Evolutionary conservation across 2,113 vertebrate genomes (phyloP), one percentile per base, ranked within the genome.

Genomic region (Rhinolophus sinicus): DNA sequence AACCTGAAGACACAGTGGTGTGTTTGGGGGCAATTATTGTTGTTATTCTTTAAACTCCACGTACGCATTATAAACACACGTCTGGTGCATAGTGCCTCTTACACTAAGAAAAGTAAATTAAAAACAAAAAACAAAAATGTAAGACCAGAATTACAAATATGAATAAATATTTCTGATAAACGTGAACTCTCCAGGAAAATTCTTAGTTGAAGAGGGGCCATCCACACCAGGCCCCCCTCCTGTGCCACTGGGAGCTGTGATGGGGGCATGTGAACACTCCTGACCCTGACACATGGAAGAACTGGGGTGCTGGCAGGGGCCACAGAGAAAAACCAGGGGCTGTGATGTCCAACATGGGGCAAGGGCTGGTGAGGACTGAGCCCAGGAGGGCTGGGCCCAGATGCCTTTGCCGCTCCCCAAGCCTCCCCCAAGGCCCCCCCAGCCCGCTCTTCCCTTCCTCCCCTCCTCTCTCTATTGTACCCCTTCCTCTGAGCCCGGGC

Each of bases 1-100:
- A 52, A 3, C 35, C 44, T 19, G 40, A 30, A 38, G 7, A 81
- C 21, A 5, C 1, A 4, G 35, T 3, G 11, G 24, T 5, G 11
- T 33, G 50, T 26, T 62, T 13, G 24, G 54, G 30, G 44, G 5
- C 3, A 0, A 11, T 28, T 64, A n/a, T 47, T 26, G 15, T 38
- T 19, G 0, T 28, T 76, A 4, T 11, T 62, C 38, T 88, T 67
- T 16, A 44, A 21, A 33, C 19, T 47, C 13, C 0, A 16, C 40
- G 15, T 2, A 0, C 19, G 28, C 4, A 0, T 26, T 12, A 3
- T 16, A 30, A 64, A 19, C 14, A 14, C 28, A 3, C 33, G 22
- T 69, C n/a, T 11, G 9, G 19, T 0, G 5, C 16, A 0, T 12
- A 26, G 24, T 4, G 16, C 22, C 14, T 30, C 30, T 64, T 18